Evolutionary conservation across 2,888 invertebrate genomes (phyloP).

Genomic region (Meloe dianella): DNA sequence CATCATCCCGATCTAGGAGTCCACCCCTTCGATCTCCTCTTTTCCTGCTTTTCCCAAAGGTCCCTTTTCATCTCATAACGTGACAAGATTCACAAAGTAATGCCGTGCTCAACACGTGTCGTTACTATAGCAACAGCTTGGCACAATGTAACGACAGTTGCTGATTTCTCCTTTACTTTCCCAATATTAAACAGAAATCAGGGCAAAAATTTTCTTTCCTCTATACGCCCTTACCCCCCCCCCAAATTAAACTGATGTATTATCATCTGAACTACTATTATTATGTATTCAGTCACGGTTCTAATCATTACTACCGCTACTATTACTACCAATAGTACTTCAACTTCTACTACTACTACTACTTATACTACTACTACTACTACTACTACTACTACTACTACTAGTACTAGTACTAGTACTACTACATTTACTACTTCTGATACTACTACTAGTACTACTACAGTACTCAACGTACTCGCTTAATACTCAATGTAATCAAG

Average conservation of each 20-base stretch:
- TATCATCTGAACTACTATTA: neutral
- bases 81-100: constrained; percentile 61
- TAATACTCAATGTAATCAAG: constrained; percentile 55
- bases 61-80: constrained; percentile 61
- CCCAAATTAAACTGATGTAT: constrained; percentile 29
- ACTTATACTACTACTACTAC: constrained; percentile 32
- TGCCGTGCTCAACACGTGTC: constrained; percentile 61
- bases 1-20: constrained; percentile 48
- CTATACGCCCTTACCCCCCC: no score
- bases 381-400: constrained; percentile 30
- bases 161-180: constrained; percentile 53
- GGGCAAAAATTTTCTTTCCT: no score
- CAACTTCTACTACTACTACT: no score
- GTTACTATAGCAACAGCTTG: constrained; percentile 60
- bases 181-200: constrained; percentile 54
- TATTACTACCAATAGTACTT: no score
- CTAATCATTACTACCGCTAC: no score
- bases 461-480: constrained; percentile 51
- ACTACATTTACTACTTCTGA: no score
- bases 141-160: constrained; percentile 53
- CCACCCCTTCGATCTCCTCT: constrained; percentile 47
- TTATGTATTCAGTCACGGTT: constrained; percentile 29
- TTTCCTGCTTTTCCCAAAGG: constrained; percentile 53
- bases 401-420: no score
- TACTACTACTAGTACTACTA: no score